Percentiles rank a stretch among this genome's conserved stretches.
Conservation (phyloP, 2,113 vertebrate species). For the Empidonax traillii region DNA sequence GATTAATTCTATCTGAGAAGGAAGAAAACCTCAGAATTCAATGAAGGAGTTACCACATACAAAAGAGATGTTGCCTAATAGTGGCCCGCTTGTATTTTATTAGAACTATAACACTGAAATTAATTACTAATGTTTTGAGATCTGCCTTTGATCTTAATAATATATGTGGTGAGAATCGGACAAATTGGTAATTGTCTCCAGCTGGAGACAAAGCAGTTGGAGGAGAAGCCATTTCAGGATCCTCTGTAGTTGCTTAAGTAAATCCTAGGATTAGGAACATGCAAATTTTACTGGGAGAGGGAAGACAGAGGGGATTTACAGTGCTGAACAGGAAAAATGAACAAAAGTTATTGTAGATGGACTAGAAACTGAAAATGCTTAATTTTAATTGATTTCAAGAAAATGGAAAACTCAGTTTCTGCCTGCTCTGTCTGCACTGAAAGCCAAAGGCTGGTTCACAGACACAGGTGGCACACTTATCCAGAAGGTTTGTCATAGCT, state of each 20-base stretch:
- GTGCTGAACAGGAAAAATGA: not conserved
- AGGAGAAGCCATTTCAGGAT: constrained; percentile 50
- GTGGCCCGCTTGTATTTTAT: constrained; percentile 19
- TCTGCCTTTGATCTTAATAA: constrained; percentile 54
- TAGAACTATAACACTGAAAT: constrained; percentile 56
- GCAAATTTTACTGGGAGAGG: not conserved
- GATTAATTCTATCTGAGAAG: constrained; percentile 55
- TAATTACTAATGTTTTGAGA: constrained; percentile 59
- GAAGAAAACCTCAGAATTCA: constrained; percentile 51
- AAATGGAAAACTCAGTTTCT: not conserved
- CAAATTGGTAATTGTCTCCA: constrained; percentile 50
- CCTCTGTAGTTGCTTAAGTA: constrained; percentile 34
- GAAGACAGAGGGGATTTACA: not conserved
- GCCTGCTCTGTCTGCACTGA: not conserved
- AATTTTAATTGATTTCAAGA: not conserved
- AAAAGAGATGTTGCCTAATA: constrained; percentile 54
- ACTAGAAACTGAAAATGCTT: not conserved
- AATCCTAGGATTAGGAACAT: constrained; percentile 27
- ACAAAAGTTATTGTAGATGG: not conserved
- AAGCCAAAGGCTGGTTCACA: not conserved
- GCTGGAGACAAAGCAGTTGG: constrained; percentile 29
- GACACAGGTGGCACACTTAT: not conserved
- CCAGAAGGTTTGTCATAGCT: not conserved
- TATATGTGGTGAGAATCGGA: constrained; percentile 47
- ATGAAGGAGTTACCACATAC: constrained; percentile 50